Evolutionary conservation across 2,797 vertebrate species (phyloP).

Genomic region (Lepilemur septentrionalis): DNA sequence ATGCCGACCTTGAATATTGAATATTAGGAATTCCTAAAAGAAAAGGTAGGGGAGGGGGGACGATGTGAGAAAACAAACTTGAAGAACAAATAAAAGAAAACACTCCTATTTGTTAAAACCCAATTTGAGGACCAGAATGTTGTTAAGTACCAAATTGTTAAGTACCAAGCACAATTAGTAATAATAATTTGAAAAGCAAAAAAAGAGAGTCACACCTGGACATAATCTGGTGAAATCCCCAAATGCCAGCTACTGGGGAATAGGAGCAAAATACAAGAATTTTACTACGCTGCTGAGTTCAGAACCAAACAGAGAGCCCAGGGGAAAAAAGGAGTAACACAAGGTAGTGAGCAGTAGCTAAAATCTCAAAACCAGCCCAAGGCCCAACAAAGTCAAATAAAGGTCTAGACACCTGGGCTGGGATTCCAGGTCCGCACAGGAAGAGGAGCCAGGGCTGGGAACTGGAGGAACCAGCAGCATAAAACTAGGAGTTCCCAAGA

Average conservation of each 20-base stretch:
- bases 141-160: background rate
- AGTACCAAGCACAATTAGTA: background rate
- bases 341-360: background rate
- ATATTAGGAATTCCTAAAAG: background rate
- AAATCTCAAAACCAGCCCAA: background rate
- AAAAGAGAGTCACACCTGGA: background rate
- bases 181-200: background rate
- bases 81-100: conserved; percentile 4
- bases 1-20: background rate
- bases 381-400: background rate
- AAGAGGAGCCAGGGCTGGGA: background rate
- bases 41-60: too few relatives aligned
- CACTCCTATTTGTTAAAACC: background rate
- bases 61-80: background rate
- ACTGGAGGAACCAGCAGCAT: background rate
- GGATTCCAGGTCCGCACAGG: background rate
- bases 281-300: background rate
- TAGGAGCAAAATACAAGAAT: background rate
- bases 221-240: background rate
- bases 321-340: background rate
- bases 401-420: background rate
- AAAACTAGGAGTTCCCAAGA: background rate
- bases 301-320: background rate
- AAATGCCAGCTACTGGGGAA: background rate
- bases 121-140: background rate